These are phyloP conservation scores for Deroptyus accipitrinus DNA, from an alignment of 2,113 vertebrate genomes.

Conservation along the genomic window DNA sequence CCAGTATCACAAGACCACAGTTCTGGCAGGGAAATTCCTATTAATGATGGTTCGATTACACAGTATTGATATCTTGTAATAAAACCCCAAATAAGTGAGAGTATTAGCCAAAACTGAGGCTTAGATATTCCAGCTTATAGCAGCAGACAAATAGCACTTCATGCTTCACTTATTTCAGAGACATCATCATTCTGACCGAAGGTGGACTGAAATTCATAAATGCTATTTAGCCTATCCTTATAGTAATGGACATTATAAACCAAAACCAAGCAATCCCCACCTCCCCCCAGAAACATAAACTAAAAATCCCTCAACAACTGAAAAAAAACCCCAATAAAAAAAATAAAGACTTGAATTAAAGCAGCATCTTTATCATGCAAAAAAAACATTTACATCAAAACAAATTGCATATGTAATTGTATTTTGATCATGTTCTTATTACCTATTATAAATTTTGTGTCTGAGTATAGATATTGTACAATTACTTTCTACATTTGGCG, in stretches of 20 bases:
- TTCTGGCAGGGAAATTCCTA: background rate
- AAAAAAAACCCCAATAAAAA: background rate
- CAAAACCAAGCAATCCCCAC: background rate
- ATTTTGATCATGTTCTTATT: constrained; percentile 2
- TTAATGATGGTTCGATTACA: background rate
- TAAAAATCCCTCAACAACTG: background rate
- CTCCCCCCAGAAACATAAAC: background rate
- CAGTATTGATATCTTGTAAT: background rate
- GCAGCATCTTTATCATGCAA: background rate
- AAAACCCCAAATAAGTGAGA: background rate
- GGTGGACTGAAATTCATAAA: background rate
- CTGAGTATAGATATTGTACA: background rate
- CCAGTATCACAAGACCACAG: background rate
- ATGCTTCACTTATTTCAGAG: background rate
- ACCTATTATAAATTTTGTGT: background rate
- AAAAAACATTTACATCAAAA: background rate
- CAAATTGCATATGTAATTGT: constrained; percentile 2
- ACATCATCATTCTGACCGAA: background rate
- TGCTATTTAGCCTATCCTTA: background rate
- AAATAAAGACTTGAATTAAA: background rate
- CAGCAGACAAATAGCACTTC: background rate
- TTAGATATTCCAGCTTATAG: background rate
- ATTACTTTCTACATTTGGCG: background rate
- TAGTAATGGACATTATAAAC: background rate
- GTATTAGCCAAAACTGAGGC: background rate